Conservation (phyloP, 1,140 invertebrate genomes). For the Lepidostoma basale region DNA sequence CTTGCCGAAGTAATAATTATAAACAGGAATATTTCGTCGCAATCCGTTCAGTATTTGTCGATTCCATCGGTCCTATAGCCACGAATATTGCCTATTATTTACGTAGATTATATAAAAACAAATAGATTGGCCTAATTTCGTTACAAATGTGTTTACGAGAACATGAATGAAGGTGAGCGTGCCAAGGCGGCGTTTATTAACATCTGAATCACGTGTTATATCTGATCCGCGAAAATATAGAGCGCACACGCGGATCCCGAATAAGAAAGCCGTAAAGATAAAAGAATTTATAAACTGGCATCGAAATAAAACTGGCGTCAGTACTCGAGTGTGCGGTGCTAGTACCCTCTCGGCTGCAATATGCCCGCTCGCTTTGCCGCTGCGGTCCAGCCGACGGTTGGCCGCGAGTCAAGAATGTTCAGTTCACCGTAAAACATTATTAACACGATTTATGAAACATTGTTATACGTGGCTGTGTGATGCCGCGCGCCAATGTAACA, state of each 20-base stretch:
- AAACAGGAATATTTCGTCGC: no score
- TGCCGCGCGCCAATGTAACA: slow-evolving; percentile 37
- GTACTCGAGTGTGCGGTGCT: neutral
- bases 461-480: slow-evolving; percentile 25
- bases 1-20: no score
- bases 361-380: no score
- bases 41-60: no score
- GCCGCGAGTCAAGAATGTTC: slow-evolving; percentile 39
- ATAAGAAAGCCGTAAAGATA: slow-evolving; percentile 25
- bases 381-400: slow-evolving; percentile 38
- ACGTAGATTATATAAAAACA: no score
- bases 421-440: slow-evolving; percentile 43
- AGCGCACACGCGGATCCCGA: neutral
- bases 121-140: neutral
- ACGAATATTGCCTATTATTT: no score
- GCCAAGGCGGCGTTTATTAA: slow-evolving; percentile 1
- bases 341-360: slow-evolving; percentile 1
- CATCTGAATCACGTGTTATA: slow-evolving; percentile 13
- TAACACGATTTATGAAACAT: slow-evolving; percentile 38
- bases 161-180: slow-evolving; percentile 10
- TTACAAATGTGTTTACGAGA: slow-evolving; percentile 2
- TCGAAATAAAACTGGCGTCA: slow-evolving; percentile 17
- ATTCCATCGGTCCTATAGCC: no score
- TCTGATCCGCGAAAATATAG: neutral
- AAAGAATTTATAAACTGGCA: slow-evolving; percentile 24